phyloP scores from a whole-genome alignment of 2,888 invertebrate species.

The Synanthedon tipuliformis region DNA sequence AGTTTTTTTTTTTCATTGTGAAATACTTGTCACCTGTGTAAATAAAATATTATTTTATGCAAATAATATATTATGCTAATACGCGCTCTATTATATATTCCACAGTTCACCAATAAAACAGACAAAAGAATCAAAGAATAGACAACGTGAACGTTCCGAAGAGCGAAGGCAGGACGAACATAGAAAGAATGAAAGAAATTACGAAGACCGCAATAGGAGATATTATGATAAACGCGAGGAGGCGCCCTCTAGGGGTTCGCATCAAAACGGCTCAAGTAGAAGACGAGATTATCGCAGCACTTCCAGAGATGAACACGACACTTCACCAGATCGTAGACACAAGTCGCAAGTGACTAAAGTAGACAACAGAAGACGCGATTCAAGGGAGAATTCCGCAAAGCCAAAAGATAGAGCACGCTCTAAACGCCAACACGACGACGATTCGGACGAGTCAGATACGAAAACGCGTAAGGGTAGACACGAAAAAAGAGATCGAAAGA shows the following conservation, averaged over 20 bases:
- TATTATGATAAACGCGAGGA: slow-evolving; percentile 52
- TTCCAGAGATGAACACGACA: slow-evolving; percentile 24
- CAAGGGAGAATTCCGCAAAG: slow-evolving; percentile 26
- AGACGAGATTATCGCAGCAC: slow-evolving; percentile 36
- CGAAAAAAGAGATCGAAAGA: slow-evolving; percentile 31
- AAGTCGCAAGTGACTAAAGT: slow-evolving; percentile 47
- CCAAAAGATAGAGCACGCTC: slow-evolving; percentile 23
- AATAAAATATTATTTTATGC: neutral
- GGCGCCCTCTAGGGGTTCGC: slow-evolving; percentile 13
- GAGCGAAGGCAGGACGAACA: slow-evolving; percentile 39
- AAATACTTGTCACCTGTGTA: neutral
- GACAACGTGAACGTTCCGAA: slow-evolving; percentile 35
- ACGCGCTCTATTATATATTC: too few species aligned
- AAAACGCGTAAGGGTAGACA: slow-evolving; percentile 21
- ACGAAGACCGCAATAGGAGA: slow-evolving; percentile 49
- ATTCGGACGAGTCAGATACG: slow-evolving; percentile 31
- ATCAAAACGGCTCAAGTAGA: slow-evolving; percentile 21
- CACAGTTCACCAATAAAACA: slow-evolving; percentile 51
- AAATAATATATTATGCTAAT: neutral
- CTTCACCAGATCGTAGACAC: slow-evolving; percentile 36
- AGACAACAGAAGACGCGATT: slow-evolving; percentile 34
- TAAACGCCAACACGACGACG: slow-evolving; percentile 30
- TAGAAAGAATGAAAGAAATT: slow-evolving; percentile 53
- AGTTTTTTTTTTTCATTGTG: too few species aligned
- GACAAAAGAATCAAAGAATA: slow-evolving; percentile 29